A percentile compares a stretch with the other conserved stretches of the same genome.
These are phyloP conservation scores for Telenomus remus DNA, from an alignment of 1,140 invertebrate species.

Conservation along the genomic window DNA sequence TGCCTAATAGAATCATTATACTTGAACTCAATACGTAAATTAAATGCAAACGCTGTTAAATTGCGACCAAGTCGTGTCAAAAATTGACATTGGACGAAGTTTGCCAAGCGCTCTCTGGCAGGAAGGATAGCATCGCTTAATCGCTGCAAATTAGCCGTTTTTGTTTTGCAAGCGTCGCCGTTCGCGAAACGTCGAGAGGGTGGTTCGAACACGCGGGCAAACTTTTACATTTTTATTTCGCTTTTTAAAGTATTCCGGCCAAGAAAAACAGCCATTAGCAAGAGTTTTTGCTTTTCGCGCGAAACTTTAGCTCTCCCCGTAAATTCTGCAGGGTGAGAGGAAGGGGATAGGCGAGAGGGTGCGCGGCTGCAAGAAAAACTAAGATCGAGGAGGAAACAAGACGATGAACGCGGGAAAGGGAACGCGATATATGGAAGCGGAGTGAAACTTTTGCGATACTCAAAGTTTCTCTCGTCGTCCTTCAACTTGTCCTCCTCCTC, in stretches of 20 bases:
- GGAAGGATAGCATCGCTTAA: slow-evolving; percentile 63
- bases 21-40: slow-evolving; percentile 1
- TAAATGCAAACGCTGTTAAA: not conserved
- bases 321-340: slow-evolving; percentile 62
- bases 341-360: slow-evolving; percentile 9
- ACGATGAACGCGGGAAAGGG: slow-evolving; percentile 17
- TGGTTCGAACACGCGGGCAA: slow-evolving; percentile 55
- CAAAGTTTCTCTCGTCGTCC: slow-evolving; percentile 61
- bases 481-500: slow-evolving; percentile 15
- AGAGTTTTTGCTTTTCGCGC: slow-evolving; percentile 74
- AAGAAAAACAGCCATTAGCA: slow-evolving; percentile 76
- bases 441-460: slow-evolving; percentile 68
- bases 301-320: slow-evolving; percentile 72
- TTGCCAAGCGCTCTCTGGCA: slow-evolving; percentile 6
- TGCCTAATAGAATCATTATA: not conserved
- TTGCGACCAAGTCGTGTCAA: slow-evolving; percentile 3
- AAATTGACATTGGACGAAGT: slow-evolving; percentile 9
- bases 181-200: slow-evolving; percentile 3
- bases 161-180: slow-evolving; percentile 58
- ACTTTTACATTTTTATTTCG: slow-evolving; percentile 73
- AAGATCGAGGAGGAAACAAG: slow-evolving; percentile 13
- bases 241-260: slow-evolving; percentile 72
- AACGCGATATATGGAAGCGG: slow-evolving; percentile 50
- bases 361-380: slow-evolving; percentile 45
- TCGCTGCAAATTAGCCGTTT: slow-evolving; percentile 69